Evolutionary conservation across 2,113 vertebrate genomes (phyloP).

Genomic region (Heterotis niloticus): DNA sequence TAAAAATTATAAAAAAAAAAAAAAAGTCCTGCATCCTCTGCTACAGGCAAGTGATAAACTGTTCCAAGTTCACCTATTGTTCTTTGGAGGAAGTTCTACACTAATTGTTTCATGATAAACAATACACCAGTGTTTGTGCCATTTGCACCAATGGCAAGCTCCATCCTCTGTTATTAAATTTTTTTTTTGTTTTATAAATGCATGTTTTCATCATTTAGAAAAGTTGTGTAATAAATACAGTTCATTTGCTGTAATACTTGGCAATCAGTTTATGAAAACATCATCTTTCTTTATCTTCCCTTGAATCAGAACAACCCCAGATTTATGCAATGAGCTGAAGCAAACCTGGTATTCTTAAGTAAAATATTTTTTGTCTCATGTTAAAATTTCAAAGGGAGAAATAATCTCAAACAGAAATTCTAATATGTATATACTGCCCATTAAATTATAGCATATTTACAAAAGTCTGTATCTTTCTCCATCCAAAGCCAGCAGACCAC

Average conservation of each 20-base stretch:
- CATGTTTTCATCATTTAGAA: too few relatives aligned
- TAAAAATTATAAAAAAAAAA: neutral
- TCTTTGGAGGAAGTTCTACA: constrained; percentile 26
- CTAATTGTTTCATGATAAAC: constrained; percentile 19
- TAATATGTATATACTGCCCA: neutral
- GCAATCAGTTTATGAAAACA: neutral
- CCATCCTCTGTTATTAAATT: constrained; percentile 1
- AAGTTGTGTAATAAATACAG: neutral
- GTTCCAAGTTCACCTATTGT: constrained; percentile 17
- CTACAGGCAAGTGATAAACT: constrained; percentile 9
- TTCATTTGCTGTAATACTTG: neutral
- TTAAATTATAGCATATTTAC: too few relatives aligned
- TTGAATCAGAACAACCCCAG: neutral
- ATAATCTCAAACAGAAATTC: neutral
- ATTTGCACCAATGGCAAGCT: neutral
- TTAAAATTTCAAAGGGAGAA: neutral
- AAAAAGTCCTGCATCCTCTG: constrained; percentile 14
- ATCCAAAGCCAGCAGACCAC: too few relatives aligned
- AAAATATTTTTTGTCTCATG: neutral
- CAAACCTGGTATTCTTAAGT: neutral
- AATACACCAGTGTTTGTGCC: constrained; percentile 21
- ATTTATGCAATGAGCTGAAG: neutral
- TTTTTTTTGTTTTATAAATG: too few relatives aligned
- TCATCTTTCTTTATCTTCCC: neutral
- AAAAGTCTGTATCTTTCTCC: too few relatives aligned